Evolutionary conservation across 2,797 vertebrate species (phyloP).

Genomic region (Acomys russatus): DNA sequence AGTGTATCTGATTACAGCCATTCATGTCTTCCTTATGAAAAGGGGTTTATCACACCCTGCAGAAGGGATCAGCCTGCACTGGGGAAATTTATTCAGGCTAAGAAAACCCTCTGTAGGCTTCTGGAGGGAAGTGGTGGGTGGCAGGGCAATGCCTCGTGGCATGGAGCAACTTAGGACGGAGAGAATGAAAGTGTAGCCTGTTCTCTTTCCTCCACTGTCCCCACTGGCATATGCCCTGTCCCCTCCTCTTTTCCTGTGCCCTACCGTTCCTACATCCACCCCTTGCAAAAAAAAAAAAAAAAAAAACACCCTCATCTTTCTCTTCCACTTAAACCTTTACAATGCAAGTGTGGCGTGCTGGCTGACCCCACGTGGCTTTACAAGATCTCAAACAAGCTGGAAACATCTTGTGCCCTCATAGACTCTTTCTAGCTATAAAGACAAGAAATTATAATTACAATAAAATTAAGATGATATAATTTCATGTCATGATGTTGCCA

Average conservation of each 20-base stretch:
- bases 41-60: conserved; percentile 64
- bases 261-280: neutral
- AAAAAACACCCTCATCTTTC: neutral
- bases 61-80: conserved; percentile 60
- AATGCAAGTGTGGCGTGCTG: fast-evolving
- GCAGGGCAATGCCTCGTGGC: neutral
- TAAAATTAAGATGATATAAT: neutral
- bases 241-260: neutral
- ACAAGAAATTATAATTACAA: neutral
- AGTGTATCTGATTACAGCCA: conserved; percentile 85
- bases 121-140: neutral
- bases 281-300: too few relatives aligned
- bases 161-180: neutral
- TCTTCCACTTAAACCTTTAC: neutral
- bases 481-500: neutral
- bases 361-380: neutral
- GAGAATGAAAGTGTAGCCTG: neutral
- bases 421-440: neutral
- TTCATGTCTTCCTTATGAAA: conserved; percentile 81
- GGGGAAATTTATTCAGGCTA: conserved; percentile 47
- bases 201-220: neutral
- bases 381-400: neutral
- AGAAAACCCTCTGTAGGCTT: neutral
- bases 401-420: neutral
- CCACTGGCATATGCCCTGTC: fast-evolving